phyloP scores from a whole-genome alignment of 2,113 vertebrate species.

The Struthio camelus region DNA sequence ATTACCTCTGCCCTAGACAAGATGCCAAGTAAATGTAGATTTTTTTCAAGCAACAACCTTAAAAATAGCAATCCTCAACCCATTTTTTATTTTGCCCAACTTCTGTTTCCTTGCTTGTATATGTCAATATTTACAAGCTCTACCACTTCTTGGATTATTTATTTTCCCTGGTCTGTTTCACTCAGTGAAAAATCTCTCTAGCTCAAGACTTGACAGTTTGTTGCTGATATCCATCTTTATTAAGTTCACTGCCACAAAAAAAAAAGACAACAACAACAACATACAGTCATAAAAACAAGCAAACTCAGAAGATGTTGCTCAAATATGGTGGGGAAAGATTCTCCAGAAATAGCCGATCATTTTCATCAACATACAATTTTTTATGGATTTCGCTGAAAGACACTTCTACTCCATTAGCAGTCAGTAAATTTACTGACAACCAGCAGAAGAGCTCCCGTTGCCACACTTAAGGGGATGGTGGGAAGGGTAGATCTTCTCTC shows the following conservation, averaged over 20 bases:
- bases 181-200: conserved; percentile 72
- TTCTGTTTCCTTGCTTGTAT: conserved; percentile 40
- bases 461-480: background rate
- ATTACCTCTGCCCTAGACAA: background rate
- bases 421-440: conserved; percentile 45
- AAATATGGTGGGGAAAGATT: background rate
- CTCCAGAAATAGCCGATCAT: background rate
- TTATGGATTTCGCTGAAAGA: background rate
- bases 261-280: background rate
- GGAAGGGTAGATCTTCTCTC: background rate
- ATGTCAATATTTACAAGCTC: conserved; percentile 73
- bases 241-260: conserved; percentile 58
- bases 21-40: background rate
- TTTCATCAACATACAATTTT: background rate
- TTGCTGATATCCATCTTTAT: conserved; percentile 77
- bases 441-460: conserved; percentile 1
- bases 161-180: conserved; percentile 75
- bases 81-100: conserved; percentile 45
- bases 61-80: background rate
- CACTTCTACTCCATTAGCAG: conserved; percentile 35
- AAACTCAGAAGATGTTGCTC: conserved; percentile 2
- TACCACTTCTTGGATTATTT: conserved; percentile 73
- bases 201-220: conserved; percentile 73
- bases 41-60: background rate
- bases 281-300: background rate